Conservation (phyloP, 2,113 vertebrate species). For the Castor canadensis region DNA sequence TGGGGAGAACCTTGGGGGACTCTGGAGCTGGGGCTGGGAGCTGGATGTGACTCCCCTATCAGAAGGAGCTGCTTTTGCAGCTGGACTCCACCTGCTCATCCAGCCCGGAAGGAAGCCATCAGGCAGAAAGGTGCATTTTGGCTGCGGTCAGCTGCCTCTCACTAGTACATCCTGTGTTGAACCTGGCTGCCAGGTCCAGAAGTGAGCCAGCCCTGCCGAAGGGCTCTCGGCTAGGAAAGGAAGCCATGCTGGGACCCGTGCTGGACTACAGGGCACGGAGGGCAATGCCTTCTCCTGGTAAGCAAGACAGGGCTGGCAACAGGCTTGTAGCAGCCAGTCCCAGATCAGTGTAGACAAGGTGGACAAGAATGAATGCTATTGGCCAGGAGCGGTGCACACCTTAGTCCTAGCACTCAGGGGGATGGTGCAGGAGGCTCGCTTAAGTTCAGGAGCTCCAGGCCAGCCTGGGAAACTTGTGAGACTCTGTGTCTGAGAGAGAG, state of each 20-base stretch:
- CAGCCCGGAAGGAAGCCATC: neutral
- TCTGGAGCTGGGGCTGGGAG: too few species aligned
- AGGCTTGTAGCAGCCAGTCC: neutral
- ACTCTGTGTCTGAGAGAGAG: too few species aligned
- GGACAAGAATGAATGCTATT: too few species aligned
- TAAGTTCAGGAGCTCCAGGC: too few species aligned
- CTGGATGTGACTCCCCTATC: too few species aligned
- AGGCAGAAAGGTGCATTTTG: neutral
- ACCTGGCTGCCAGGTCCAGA: neutral
- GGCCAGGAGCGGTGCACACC: neutral
- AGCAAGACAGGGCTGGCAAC: neutral
- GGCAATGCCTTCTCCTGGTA: neutral
- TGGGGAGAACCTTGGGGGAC: too few species aligned
- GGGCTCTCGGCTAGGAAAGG: neutral
- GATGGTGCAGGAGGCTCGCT: too few species aligned
- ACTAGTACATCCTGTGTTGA: neutral
- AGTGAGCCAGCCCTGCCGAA: neutral
- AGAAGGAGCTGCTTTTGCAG: neutral
- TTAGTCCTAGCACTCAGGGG: too few species aligned
- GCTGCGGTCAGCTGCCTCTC: neutral
- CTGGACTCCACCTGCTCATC: neutral
- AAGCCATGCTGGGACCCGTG: neutral
- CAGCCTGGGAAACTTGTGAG: too few species aligned
- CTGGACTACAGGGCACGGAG: neutral
- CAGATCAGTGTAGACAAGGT: neutral